phyloP scores from a whole-genome alignment of 2,797 vertebrate species.

The Sebastes hopkinsi region DNA sequence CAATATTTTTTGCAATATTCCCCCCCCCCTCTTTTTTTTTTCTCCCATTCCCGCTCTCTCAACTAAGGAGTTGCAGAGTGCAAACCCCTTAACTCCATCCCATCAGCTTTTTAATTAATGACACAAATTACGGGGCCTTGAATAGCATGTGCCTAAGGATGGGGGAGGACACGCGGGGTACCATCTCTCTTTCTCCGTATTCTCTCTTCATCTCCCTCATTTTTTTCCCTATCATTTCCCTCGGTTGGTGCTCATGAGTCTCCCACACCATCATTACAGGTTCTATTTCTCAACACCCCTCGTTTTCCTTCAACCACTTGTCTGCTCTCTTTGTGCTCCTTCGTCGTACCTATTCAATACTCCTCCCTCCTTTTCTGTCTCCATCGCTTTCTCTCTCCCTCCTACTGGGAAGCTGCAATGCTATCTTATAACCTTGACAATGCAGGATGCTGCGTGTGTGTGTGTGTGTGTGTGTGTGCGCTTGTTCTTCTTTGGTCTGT shows the following conservation, averaged over 20 bases:
- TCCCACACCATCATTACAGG: constrained; percentile 68
- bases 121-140: constrained; percentile 79
- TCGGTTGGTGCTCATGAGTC: constrained; percentile 43
- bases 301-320: constrained; percentile 63
- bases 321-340: constrained; percentile 62
- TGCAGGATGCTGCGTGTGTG: constrained; percentile 37
- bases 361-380: constrained; percentile 50
- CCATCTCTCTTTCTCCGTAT: constrained; percentile 67
- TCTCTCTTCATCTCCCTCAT: constrained; percentile 46
- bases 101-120: constrained; percentile 82
- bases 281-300: constrained; percentile 70
- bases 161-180: constrained; percentile 60
- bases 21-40: not conserved
- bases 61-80: constrained; percentile 52
- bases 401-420: constrained; percentile 46
- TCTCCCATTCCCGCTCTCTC: constrained; percentile 11
- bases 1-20: constrained; percentile 68
- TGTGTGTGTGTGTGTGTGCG: constrained; percentile 8
- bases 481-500: not conserved
- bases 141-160: constrained; percentile 81
- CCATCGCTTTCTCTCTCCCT: constrained; percentile 30
- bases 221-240: constrained; percentile 52
- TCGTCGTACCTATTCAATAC: constrained; percentile 59
- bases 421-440: constrained; percentile 77
- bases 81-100: constrained; percentile 71